Evolutionary conservation across 1,140 invertebrate genomes (phyloP).

Genomic region (Musca domestica): DNA sequence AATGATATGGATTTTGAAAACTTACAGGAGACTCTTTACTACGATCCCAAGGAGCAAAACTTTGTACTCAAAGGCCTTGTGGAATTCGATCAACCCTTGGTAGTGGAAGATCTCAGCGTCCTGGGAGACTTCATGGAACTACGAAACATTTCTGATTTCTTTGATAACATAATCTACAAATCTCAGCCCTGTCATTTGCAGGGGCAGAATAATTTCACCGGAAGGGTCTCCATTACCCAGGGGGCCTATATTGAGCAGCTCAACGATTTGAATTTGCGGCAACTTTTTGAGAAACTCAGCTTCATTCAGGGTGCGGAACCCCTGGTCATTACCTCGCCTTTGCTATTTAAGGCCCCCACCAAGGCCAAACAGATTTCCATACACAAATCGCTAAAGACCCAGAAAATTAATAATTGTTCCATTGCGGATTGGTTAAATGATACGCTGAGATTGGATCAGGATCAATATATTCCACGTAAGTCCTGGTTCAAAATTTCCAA

Average conservation of each 20-base stretch:
- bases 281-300: conserved; percentile 27
- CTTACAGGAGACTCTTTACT: conserved; percentile 30
- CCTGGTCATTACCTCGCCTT: conserved; percentile 27
- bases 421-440: conserved; percentile 40
- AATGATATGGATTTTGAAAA: conserved; percentile 25
- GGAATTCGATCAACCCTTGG: background rate
- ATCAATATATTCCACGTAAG: conserved; percentile 22
- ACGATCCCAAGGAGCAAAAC: conserved; percentile 18
- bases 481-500: background rate
- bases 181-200: conserved; percentile 3
- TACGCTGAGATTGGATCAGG: conserved; percentile 28
- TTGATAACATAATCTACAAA: conserved; percentile 38
- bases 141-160: conserved; percentile 28
- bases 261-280: conserved; percentile 29
- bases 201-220: conserved; percentile 38
- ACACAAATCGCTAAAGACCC: conserved; percentile 22
- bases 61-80: conserved; percentile 34
- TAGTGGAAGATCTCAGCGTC: conserved; percentile 34
- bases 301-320: conserved; percentile 24
- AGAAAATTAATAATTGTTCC: conserved; percentile 35
- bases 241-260: conserved; percentile 33
- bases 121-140: conserved; percentile 27
- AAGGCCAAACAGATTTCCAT: conserved; percentile 21
- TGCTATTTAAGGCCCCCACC: conserved; percentile 32
- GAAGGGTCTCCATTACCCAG: conserved; percentile 33